Evolutionary conservation across 1,140 invertebrate genomes (phyloP), one percentile per base, ranked within the genome.

Genomic region (Polyergus mexicanus): DNA sequence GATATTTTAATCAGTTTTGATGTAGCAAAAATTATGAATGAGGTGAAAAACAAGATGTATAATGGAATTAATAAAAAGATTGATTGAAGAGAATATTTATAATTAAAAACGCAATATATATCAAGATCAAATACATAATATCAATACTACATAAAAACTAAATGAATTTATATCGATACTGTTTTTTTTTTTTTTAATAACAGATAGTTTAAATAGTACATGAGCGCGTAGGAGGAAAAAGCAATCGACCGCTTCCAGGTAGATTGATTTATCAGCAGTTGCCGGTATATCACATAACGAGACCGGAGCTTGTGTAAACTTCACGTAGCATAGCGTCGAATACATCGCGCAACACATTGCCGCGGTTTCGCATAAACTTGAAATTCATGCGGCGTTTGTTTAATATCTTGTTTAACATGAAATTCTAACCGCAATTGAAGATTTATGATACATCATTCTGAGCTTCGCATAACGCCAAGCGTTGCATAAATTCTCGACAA

Each of bases 401-500:
- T 58, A 72, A 81, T 58, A 72, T 25, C 51, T 58, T 68, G 78
- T 72, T 81, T 81, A 81, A 81, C 78, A 68, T 69, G 66, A 81
- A 72, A 72, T 38, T 58, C 66, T 60, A 28, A 54, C 69, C 35
- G 38, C 35, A 72, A 81, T 72, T 72, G 78, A 72, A 81, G 66
- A 81, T 81, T 81, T 58, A 72, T 81, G 78, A 81, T 72, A 81
- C 66, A 72, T 72, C 22, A 16, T 47, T 44, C 35, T 58, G 32
- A 38, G 28, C 62, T 38, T 19, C 62, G 77, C 2, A 41, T 8
- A 68, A 69, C 44, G 69, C 47, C 35, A 81, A 58, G 19, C 35
- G 51, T 35, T 35, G 51, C 66, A 81, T 81, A 81, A 81, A 81
- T 81, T 81, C 47, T 71, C 77, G 65, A 81, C 69, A 71, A 81